Evolutionary conservation across 2,113 vertebrate genomes (phyloP).

Genomic region (Percina caprodes): DNA sequence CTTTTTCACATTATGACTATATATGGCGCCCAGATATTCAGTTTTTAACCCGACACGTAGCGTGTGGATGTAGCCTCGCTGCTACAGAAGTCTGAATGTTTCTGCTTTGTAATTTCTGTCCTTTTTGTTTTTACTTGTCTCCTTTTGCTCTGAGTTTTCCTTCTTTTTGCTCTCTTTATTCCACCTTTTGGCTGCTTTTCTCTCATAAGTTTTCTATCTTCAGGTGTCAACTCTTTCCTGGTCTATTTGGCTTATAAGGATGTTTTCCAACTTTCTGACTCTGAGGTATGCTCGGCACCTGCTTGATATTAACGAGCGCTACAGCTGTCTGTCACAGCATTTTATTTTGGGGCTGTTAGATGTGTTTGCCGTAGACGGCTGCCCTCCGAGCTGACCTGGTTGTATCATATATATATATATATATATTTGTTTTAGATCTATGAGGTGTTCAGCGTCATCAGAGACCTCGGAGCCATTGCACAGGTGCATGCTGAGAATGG

Average conservation of each 20-base stretch:
- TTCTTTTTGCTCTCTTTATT: slow-evolving; percentile 63
- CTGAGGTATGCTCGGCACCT: slow-evolving; percentile 88
- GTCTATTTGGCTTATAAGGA: slow-evolving; percentile 99
- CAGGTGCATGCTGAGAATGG: slow-evolving; percentile 98
- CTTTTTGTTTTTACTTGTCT: slow-evolving; percentile 43
- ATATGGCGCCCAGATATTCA: no score
- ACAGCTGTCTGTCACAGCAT: slow-evolving; percentile 24
- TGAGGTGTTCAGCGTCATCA: slow-evolving; percentile 94
- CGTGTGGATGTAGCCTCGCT: no score
- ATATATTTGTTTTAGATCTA: slow-evolving; percentile 88
- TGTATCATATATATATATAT: background rate
- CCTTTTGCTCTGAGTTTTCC: slow-evolving; percentile 48
- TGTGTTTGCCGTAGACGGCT: background rate
- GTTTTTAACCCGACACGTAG: no score
- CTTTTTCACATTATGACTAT: no score
- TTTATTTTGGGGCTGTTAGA: slow-evolving; percentile 12
- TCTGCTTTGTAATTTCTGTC: slow-evolving; percentile 50
- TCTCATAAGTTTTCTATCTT: slow-evolving; percentile 81
- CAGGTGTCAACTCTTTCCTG: slow-evolving; percentile 98
- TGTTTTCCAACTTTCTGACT: slow-evolving; percentile 95
- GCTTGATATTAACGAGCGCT: slow-evolving; percentile 3
- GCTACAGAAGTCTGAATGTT: background rate
- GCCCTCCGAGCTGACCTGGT: background rate
- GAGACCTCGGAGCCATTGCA: slow-evolving; percentile 94
- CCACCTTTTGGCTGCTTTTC: slow-evolving; percentile 59